Base-by-base conservation (phyloP, 2,888 invertebrate species). In the Patella ulyssiponensis region DNA sequence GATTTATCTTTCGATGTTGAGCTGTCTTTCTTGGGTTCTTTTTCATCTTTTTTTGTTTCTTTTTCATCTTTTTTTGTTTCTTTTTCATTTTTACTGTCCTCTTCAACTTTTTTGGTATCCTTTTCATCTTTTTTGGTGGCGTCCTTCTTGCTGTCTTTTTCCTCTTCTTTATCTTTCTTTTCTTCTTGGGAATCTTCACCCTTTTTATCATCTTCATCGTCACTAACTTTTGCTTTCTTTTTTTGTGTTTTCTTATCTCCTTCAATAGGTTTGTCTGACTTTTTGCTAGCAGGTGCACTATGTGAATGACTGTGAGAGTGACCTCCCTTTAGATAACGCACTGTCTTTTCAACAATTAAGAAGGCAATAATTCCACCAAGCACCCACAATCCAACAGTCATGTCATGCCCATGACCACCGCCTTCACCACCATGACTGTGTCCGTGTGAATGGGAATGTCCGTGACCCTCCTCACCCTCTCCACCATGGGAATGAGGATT, bases 321-420 rank as follows among this genome's bases (percentile, higher is more conserved):
- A 12, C 95, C 95, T 72, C 95, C 96, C 93, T 97, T 97, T 71
- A 98, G 93, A 81, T 97, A 84, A n/a, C 92, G 84, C 5, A 92
- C 91, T 86, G 91, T 88, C 92, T 99, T 99, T 91, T 99, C 99
- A 0, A 99, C 96, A 54, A 96, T 94, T 64, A 99, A 93, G 91
- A 99, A 99, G 56, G 95, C 95, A 70, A 98, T 95, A 82, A 98
- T 97, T 69, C 99, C 99, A 64, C 95, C 95, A 15, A 99, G 93
- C 0, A 99, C 98, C 94, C 98, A 98, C 70, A 98, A 93, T 0
- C 99, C 99, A 17, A 98, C 97, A 71, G 95, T 95, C 94, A 96
- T 95, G 90, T 98, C 96, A 88, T 96, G 95, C 0, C 88, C 85
- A 33, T 88, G 86, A 44, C 83, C 84, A 7, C 79, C 83, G 15